Evolutionary conservation across 2,797 vertebrate species (phyloP).

Genomic region (Enteromius treurensis): DNA sequence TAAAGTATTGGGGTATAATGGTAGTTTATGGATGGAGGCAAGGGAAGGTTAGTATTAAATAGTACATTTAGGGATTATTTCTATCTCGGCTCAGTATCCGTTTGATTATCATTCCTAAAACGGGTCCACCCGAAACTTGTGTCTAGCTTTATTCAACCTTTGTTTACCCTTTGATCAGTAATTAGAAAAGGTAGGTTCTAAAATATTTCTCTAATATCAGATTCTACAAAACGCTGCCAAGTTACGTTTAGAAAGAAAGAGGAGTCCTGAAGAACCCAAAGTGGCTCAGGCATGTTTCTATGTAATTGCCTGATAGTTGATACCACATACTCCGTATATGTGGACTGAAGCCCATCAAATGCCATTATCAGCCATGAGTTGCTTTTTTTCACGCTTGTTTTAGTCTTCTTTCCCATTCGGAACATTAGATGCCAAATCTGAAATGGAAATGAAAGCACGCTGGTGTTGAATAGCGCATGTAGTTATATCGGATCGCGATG

Average conservation of each 20-base stretch:
- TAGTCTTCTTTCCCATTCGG: background rate
- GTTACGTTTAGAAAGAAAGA: slow-evolving; percentile 56
- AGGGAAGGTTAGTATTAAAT: slow-evolving; percentile 21
- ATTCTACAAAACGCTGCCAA: slow-evolving; percentile 55
- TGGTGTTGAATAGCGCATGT: background rate
- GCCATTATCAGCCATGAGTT: slow-evolving; percentile 2
- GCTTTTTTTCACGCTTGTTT: background rate
- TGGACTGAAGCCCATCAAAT: slow-evolving; percentile 16
- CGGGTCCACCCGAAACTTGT: slow-evolving; percentile 5
- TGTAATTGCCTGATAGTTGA: slow-evolving; percentile 46
- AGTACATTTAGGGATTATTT: slow-evolving; percentile 35
- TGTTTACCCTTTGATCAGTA: background rate
- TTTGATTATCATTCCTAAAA: slow-evolving; percentile 14
- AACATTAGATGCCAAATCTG: background rate
- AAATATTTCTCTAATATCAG: slow-evolving; percentile 20
- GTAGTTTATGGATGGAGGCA: slow-evolving; percentile 32
- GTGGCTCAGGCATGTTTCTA: slow-evolving; percentile 59
- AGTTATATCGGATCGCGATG: slow-evolving; percentile 11
- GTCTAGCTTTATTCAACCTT: background rate
- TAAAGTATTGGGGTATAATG: slow-evolving; percentile 2
- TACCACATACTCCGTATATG: slow-evolving; percentile 48
- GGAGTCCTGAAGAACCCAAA: slow-evolving; percentile 62
- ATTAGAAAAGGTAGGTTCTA: background rate
- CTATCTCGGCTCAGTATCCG: background rate
- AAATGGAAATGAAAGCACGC: slow-evolving; percentile 17